Conservation (phyloP, 1,140 invertebrate species). For the Vollenhovia emeryi region DNA sequence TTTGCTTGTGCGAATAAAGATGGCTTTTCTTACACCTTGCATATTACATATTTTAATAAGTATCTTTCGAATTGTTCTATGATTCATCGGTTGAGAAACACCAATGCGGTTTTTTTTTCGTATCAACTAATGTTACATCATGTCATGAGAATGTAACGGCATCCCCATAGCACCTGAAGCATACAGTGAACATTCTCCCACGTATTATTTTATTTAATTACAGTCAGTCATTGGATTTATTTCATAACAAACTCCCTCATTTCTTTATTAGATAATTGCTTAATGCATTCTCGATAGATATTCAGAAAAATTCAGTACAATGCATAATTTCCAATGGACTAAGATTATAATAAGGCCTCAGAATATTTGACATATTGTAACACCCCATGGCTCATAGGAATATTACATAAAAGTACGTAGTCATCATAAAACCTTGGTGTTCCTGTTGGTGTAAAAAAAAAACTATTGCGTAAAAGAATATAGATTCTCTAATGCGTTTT, state of each 20-base stretch:
- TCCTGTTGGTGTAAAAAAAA: not conserved
- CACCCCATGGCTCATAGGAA: conserved; percentile 57
- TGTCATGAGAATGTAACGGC: conserved; percentile 71
- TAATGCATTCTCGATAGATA: conserved; percentile 70
- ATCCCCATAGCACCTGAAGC: conserved; percentile 80
- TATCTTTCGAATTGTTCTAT: conserved; percentile 47
- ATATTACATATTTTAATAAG: conserved; percentile 40
- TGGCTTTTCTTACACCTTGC: conserved; percentile 50
- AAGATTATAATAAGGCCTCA: conserved; percentile 81
- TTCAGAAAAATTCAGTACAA: conserved; percentile 73
- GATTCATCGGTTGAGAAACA: conserved; percentile 75
- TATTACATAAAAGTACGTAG: conserved; percentile 12
- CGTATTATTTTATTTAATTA: conserved; percentile 78
- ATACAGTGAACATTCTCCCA: conserved; percentile 82
- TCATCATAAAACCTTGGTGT: not conserved
- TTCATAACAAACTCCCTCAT: conserved; percentile 80
- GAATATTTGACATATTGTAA: conserved; percentile 74
- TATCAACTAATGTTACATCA: conserved; percentile 74
- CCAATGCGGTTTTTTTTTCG: conserved; percentile 68
- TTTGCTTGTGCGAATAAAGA: conserved; percentile 70
- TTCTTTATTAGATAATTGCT: conserved; percentile 68
- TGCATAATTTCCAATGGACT: conserved; percentile 73
- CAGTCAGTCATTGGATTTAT: conserved; percentile 81
- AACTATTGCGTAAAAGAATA: not conserved
- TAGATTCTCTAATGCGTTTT: not conserved